These are phyloP conservation scores for Gryon sp. DNA, from an alignment of 1,140 invertebrate species.

Conservation along the genomic window DNA sequence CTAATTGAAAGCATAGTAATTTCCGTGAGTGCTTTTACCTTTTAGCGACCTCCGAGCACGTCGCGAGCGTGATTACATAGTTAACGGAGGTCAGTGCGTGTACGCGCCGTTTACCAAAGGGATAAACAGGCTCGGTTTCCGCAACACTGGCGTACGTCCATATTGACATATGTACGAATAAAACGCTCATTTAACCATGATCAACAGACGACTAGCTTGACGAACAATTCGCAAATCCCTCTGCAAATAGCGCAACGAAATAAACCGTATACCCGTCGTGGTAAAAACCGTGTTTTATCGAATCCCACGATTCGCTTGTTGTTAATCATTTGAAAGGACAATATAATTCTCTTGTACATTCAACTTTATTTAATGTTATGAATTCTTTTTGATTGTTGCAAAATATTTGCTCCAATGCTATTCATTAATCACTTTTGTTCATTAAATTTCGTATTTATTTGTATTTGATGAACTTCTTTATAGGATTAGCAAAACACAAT, in stretches of 20 bases:
- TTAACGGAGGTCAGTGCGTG: constrained; percentile 75
- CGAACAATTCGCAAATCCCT: constrained; percentile 56
- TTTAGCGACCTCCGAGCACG: constrained; percentile 60
- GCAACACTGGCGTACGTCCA: constrained; percentile 36
- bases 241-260: constrained; percentile 30
- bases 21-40: constrained; percentile 70
- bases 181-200: constrained; percentile 61
- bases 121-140: constrained; percentile 52
- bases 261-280: constrained; percentile 14
- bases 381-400: too few species aligned
- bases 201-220: constrained; percentile 51
- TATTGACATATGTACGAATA: constrained; percentile 61
- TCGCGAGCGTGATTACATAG: constrained; percentile 51
- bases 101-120: constrained; percentile 63
- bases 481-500: too few species aligned
- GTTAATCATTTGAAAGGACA: constrained; percentile 30
- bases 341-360: constrained; percentile 26
- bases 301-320: constrained; percentile 1
- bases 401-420: not conserved
- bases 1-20: constrained; percentile 75
- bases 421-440: not conserved
- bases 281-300: constrained; percentile 19
- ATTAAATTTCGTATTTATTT: too few species aligned
- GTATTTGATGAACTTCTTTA: too few species aligned
- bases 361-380: constrained; percentile 13